Evolutionary conservation across 2,888 invertebrate genomes (phyloP).

Genomic region (Halictus quadricinctus): DNA sequence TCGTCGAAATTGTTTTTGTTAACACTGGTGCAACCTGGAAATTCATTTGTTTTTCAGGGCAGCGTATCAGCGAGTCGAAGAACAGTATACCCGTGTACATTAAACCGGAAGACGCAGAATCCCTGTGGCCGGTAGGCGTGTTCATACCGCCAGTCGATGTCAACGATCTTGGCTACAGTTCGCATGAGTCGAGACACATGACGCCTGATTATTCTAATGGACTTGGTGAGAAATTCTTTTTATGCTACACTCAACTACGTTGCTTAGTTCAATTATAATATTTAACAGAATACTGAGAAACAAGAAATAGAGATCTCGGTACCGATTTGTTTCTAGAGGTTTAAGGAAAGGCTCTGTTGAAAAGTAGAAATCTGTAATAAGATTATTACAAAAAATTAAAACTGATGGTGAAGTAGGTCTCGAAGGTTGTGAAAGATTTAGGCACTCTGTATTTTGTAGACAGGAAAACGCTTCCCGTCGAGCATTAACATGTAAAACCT

Average conservation of each 20-base stretch:
- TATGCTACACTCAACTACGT: too few relatives aligned
- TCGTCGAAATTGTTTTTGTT: not conserved
- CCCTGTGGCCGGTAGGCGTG: slow-evolving; percentile 85
- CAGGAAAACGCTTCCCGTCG: not conserved
- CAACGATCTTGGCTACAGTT: slow-evolving; percentile 80
- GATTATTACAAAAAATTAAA: not conserved
- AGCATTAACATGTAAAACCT: not conserved
- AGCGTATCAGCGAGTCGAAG: slow-evolving; percentile 27
- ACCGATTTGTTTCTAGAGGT: not conserved
- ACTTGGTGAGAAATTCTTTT: slow-evolving; percentile 74
- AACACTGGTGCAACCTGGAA: too few relatives aligned
- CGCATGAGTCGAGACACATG: slow-evolving; percentile 78
- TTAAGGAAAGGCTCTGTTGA: not conserved
- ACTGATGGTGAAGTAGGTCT: not conserved
- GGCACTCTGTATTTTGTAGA: not conserved
- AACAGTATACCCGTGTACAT: slow-evolving; percentile 27
- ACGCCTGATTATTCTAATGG: slow-evolving; percentile 82
- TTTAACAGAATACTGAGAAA: not conserved
- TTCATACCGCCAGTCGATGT: slow-evolving; percentile 83
- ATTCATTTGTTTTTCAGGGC: slow-evolving; percentile 26
- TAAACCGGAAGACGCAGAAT: slow-evolving; percentile 80
- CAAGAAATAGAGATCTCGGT: not conserved
- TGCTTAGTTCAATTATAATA: not conserved
- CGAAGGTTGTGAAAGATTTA: not conserved
- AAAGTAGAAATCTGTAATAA: not conserved